Conservation (phyloP, 2,797 vertebrate species). For the Falco novaeseelandiae region DNA sequence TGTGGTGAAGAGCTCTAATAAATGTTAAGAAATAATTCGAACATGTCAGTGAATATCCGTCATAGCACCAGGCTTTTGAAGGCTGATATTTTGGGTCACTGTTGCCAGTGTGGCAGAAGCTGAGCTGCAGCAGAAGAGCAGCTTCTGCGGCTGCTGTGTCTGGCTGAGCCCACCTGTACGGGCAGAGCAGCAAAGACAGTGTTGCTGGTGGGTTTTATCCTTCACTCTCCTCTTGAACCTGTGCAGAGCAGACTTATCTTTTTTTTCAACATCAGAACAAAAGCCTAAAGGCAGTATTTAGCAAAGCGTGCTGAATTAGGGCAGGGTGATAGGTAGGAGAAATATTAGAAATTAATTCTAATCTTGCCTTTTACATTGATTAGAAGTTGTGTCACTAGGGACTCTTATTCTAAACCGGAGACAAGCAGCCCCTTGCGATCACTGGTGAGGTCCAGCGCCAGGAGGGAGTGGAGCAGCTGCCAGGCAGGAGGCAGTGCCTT, state of each 20-base stretch:
- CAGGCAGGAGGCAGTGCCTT: background rate
- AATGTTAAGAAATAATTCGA: background rate
- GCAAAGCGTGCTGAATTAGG: background rate
- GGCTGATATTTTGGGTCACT: background rate
- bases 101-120: background rate
- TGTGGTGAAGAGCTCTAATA: background rate
- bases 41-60: accelerated
- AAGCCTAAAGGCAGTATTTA: background rate
- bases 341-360: background rate
- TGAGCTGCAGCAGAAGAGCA: background rate
- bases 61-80: background rate
- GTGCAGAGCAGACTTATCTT: background rate
- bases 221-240: background rate
- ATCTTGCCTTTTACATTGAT: background rate
- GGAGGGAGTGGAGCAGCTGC: background rate
- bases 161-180: background rate
- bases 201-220: background rate
- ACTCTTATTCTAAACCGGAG: background rate
- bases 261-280: background rate
- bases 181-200: background rate
- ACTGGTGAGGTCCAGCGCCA: background rate
- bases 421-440: background rate
- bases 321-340: background rate
- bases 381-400: background rate
- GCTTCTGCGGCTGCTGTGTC: background rate